A percentile compares a stretch with the other conserved stretches of the same genome.
Conservation (phyloP, 2,797 vertebrate species). For the Ptychobarbus kaznakovi region DNA sequence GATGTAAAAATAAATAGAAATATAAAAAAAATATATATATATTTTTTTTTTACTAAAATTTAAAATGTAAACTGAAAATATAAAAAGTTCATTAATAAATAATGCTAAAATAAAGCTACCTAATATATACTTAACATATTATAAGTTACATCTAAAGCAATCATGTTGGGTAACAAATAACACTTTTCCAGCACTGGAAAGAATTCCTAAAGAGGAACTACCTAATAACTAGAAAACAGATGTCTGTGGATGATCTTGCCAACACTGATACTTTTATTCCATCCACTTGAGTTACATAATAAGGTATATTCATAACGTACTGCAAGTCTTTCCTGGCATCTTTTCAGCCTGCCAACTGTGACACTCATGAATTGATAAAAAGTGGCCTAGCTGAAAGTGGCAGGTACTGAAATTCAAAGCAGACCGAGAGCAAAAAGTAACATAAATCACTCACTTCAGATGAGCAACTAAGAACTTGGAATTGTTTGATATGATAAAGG, state of each 20-base stretch:
- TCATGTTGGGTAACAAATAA: background rate
- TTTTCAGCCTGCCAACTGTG: background rate
- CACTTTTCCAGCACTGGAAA: background rate
- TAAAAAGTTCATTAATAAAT: background rate
- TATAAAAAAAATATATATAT: no score
- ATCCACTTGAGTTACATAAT: background rate
- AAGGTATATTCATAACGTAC: background rate
- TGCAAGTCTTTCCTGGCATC: constrained; percentile 1
- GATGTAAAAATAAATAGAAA: background rate
- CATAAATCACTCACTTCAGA: background rate
- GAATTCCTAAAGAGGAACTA: background rate
- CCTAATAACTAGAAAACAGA: constrained; percentile 12
- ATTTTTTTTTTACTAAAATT: background rate
- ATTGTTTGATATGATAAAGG: background rate
- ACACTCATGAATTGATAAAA: background rate
- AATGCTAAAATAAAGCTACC: background rate
- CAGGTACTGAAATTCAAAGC: background rate
- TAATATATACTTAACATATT: background rate
- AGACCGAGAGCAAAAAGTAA: background rate
- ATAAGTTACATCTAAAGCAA: background rate
- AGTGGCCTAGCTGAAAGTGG: background rate
- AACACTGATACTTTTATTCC: background rate
- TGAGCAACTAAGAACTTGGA: background rate
- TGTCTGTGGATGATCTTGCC: constrained; percentile 1
- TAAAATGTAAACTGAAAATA: background rate